Evolutionary conservation across 2,888 invertebrate species (phyloP), one percentile per base, ranked within the genome.

Genomic region (Lepidochrysops patricia): DNA sequence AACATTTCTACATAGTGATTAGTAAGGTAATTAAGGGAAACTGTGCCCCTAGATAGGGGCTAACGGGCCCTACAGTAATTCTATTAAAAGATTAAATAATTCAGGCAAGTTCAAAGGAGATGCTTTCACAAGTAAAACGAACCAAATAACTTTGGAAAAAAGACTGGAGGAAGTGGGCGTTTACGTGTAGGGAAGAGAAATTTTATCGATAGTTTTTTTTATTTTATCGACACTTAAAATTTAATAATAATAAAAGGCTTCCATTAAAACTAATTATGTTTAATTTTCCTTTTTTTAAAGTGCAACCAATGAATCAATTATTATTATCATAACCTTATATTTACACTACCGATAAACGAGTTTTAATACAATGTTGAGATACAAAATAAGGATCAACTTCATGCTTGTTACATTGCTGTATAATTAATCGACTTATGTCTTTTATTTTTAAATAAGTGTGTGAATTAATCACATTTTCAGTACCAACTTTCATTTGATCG

Each of bases 51-150:
- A 79, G 82, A 84, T 82, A 81, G 81, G 80, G 80, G 76, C 72
- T 70, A 69, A 73, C 74, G 75, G 71, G 71, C 75, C 72, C 19
- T 23, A 74, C 74, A 74, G 81, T 87, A 82, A 86, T 88, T 87
- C 82, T 84, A 85, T 88, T 86, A 87, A 83, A 85, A 79, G 82
- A 85, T 87, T 88, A 85, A 86, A 87, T 87, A 87, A 85, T 86
- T 83, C 82, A 80, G 74, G 72, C 72, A 74, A 84, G 80, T 85
- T 88, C 86, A 88, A 88, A 88, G 84, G 80, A 82, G 82, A 86
- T 85, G 84, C 84, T 82, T 85, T 80, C 77, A 78, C 70, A 77
- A 81, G 83, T 76, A 82, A 85, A 85, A 83, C 77, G 82, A 80
- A 80, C 79, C 80, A 84, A 84, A 86, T 80, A 82, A 74, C 79